phyloP scores from a whole-genome alignment of 2,113 vertebrate species.

The Halcyon malimbica region DNA sequence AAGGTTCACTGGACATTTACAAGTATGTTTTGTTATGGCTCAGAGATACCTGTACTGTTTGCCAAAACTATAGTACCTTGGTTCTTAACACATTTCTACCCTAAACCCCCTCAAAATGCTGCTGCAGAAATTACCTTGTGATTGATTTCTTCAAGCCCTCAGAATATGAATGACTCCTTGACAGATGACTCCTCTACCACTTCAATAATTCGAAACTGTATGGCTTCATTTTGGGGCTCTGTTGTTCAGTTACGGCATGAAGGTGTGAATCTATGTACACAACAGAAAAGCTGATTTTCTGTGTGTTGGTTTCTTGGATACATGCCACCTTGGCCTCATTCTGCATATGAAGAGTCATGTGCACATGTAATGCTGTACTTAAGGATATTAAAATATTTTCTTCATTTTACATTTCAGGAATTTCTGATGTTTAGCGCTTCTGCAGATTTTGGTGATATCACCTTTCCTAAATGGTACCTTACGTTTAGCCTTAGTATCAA shows the following conservation, averaged over 20 bases:
- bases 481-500: neutral
- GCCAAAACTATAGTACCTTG: neutral
- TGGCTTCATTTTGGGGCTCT: neutral
- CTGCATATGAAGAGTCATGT: neutral
- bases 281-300: neutral
- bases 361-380: accelerated
- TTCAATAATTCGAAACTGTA: neutral
- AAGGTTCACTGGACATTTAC: neutral
- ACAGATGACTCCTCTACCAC: neutral
- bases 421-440: neutral
- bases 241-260: neutral
- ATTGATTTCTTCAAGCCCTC: neutral
- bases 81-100: neutral
- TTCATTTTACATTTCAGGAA: neutral
- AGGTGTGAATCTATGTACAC: neutral
- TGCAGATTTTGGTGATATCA: neutral
- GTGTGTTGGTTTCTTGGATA: neutral
- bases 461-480: neutral
- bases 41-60: neutral
- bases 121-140: neutral
- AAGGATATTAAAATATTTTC: neutral
- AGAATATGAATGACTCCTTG: neutral
- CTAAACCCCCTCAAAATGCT: neutral
- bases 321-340: neutral
- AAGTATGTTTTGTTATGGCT: neutral